Base-by-base conservation (phyloP, 2,888 invertebrate genomes). In the Meghimatium bilineatum region DNA sequence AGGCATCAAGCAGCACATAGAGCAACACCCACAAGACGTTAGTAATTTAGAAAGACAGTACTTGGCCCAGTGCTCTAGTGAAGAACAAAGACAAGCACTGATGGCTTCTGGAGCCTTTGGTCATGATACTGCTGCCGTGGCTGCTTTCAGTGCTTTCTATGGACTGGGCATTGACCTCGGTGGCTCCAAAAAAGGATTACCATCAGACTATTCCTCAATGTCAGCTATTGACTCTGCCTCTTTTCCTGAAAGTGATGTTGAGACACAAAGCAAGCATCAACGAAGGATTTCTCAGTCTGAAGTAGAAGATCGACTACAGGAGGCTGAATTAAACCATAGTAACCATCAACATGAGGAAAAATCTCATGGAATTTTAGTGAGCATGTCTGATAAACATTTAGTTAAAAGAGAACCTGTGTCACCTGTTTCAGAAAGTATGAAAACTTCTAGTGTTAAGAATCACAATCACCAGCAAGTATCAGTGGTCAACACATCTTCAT, bases 11-110 rank as follows among this genome's bases (percentile, higher is more conserved):
- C 85, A 86, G 60, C 69, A 83, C 29, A 82, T 85, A 10, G 85
- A 82, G 32, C 85, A 85, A 72, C 82, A 77, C 17, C 77, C 81
- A n/a, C 83, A 85, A 66, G 86, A 86, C 38, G 82, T 85, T n/a
- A 74, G 80, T 5, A 76, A 76, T 36, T 32, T 80, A 29, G 86
- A 83, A 36, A 67, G 72, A 17, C 80, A 80, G 67, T 82, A 82
- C 20, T 66, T 85, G 10, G 78, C 83, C 29, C 80, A 80, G 52
- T 79, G 85, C 8, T 76, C 85, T 2, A 79, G 49, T 60, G 86
- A 86, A 29, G 86, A 86, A 36, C 86, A 84, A 20, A 76, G 86
- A 6, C 86, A 85, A 32, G 74, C 86, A 2, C 49, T 86, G 38
- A 77, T 86, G 29, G 85, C 85, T 0, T 83, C 83, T 17, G 83